Conservation (phyloP, 1,140 invertebrate species). For the Bombus balteatus region DNA sequence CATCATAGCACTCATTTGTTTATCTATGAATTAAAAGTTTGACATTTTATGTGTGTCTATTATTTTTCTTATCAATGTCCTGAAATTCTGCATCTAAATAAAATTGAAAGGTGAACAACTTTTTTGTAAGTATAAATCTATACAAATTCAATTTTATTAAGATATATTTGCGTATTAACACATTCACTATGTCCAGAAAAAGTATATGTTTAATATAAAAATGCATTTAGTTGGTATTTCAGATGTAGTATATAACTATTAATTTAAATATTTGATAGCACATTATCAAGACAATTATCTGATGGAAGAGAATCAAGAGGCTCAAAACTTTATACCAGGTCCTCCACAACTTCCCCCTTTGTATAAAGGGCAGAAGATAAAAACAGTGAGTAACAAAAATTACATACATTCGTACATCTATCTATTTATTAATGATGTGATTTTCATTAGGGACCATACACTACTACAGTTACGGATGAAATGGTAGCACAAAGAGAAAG, state of each 20-base stretch:
- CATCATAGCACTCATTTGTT: slow-evolving; percentile 7
- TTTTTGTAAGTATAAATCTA: neutral
- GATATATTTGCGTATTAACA: neutral
- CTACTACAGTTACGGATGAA: slow-evolving; percentile 69
- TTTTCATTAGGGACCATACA: slow-evolving; percentile 71
- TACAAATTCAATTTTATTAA: neutral
- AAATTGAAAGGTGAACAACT: neutral
- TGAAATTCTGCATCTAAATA: neutral
- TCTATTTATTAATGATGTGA: slow-evolving; percentile 12
- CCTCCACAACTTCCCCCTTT: slow-evolving; percentile 71
- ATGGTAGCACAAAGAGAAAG: slow-evolving; percentile 72
- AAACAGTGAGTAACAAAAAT: slow-evolving; percentile 61
- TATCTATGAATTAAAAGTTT: neutral
- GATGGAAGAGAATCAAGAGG: slow-evolving; percentile 10
- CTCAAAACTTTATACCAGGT: slow-evolving; percentile 34
- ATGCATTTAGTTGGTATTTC: neutral
- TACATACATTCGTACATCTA: neutral
- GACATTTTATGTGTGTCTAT: neutral
- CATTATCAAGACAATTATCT: neutral
- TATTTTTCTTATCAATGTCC: neutral
- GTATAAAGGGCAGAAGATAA: slow-evolving; percentile 68
- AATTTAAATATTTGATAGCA: neutral
- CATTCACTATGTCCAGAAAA: neutral
- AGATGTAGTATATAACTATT: neutral
- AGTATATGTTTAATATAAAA: neutral